Percentiles rank a stretch among this genome's conserved stretches.
Evolutionary conservation across 2,113 vertebrate species (phyloP).

Genomic region (Phalacrocorax carbo): DNA sequence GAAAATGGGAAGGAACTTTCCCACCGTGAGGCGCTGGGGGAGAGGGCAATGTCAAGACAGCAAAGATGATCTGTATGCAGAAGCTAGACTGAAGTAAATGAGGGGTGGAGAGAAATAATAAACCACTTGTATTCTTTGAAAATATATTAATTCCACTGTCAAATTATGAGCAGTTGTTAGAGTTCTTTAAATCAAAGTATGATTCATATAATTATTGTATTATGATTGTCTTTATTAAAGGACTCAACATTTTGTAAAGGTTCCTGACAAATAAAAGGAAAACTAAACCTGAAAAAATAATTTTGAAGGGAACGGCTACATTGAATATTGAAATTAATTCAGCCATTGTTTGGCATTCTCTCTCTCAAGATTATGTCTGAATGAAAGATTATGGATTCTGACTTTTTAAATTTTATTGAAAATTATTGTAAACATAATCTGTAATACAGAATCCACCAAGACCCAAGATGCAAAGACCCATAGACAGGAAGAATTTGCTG

Average conservation of each 20-base stretch:
- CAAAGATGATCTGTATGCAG: neutral
- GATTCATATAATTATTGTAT: conserved; percentile 67
- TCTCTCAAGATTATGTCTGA: conserved; percentile 22
- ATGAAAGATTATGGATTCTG: conserved; percentile 25
- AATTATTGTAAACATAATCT: conserved; percentile 43
- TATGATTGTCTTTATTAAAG: conserved; percentile 66
- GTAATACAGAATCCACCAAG: conserved; percentile 14
- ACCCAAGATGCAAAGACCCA: neutral
- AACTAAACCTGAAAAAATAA: conserved; percentile 15
- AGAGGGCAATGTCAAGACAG: neutral
- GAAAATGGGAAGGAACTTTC: neutral
- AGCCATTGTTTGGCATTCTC: conserved; percentile 21
- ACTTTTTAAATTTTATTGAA: conserved; percentile 27
- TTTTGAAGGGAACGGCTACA: conserved; percentile 6
- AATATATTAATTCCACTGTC: conserved; percentile 39
- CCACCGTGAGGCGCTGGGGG: neutral
- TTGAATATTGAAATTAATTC: conserved; percentile 35
- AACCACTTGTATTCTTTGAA: conserved; percentile 37
- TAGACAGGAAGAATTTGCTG: neutral
- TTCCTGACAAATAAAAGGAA: conserved; percentile 49
- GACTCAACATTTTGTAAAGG: conserved; percentile 43
- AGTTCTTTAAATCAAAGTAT: conserved; percentile 61
- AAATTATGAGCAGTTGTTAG: conserved; percentile 35
- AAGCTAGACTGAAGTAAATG: neutral
- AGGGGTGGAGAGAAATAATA: neutral